phyloP scores from a whole-genome alignment of 2,888 invertebrate genomes.

The Hylaea fasciaria region DNA sequence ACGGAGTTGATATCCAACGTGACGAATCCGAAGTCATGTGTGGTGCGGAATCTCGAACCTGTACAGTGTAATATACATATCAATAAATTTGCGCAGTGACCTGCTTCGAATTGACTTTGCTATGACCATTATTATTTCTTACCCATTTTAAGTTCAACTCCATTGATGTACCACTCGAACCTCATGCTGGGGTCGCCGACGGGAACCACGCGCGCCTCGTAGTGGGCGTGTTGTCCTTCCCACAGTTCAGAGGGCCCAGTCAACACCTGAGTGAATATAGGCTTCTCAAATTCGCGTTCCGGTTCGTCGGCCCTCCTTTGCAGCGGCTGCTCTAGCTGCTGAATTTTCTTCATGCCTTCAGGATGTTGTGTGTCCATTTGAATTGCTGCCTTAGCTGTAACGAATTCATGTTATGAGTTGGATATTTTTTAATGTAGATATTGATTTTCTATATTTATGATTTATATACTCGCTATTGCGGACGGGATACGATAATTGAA shows the following conservation, averaged over 20 bases:
- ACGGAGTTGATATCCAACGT: conserved; percentile 96
- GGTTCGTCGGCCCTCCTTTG: conserved; percentile 89
- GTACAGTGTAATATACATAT: conserved; percentile 18
- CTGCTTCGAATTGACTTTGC: neutral
- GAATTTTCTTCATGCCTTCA: conserved; percentile 95
- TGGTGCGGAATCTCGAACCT: conserved; percentile 95
- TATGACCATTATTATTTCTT: conserved; percentile 51
- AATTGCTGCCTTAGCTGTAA: conserved; percentile 91
- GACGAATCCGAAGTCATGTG: conserved; percentile 97
- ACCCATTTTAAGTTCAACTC: conserved; percentile 96
- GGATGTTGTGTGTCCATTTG: conserved; percentile 96
- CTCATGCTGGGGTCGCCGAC: conserved; percentile 96
- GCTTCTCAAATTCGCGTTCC: conserved; percentile 94
- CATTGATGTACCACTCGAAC: conserved; percentile 98
- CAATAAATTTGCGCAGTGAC: no score
- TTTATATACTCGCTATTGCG: no score
- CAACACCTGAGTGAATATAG: conserved; percentile 94
- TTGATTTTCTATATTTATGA: no score
- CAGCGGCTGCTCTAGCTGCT: conserved; percentile 91
- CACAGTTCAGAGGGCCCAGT: conserved; percentile 95
- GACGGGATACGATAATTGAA: no score
- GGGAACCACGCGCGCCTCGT: conserved; percentile 95
- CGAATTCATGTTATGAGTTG: neutral
- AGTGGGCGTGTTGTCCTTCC: conserved; percentile 96
- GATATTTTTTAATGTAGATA: neutral